These are phyloP conservation scores for Drosophila hydei DNA, from an alignment of 1,140 invertebrate species.

Conservation along the genomic window DNA sequence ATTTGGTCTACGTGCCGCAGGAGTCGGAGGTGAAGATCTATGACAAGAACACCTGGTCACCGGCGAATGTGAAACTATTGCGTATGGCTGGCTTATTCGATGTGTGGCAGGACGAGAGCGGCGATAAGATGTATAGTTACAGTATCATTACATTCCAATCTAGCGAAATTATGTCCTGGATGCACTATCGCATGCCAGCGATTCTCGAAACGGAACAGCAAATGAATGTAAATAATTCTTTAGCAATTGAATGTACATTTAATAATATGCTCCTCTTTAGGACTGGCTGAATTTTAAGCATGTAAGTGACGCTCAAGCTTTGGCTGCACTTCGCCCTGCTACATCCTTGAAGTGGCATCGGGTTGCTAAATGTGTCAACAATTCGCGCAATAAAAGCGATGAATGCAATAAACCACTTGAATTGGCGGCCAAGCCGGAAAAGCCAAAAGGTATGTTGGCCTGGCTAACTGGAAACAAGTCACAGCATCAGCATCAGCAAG, in stretches of 20 bases:
- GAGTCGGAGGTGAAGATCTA: slow-evolving; percentile 85
- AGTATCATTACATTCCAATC: slow-evolving; percentile 91
- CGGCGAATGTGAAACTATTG: slow-evolving; percentile 87
- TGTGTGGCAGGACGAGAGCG: slow-evolving; percentile 87
- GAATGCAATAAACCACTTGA: slow-evolving; percentile 87
- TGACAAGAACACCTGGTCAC: slow-evolving; percentile 85
- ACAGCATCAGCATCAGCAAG: slow-evolving; percentile 31
- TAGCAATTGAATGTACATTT: background rate
- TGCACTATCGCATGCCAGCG: slow-evolving; percentile 93
- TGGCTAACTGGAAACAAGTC: slow-evolving; percentile 65
- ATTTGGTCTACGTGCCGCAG: slow-evolving; percentile 90
- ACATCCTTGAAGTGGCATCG: slow-evolving; percentile 87
- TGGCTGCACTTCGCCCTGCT: slow-evolving; percentile 85
- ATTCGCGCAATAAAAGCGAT: slow-evolving; percentile 88
- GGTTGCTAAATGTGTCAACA: slow-evolving; percentile 90
- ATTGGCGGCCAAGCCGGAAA: slow-evolving; percentile 45
- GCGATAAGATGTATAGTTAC: slow-evolving; percentile 89
- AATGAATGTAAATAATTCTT: slow-evolving; percentile 85
- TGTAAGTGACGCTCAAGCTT: slow-evolving; percentile 85
- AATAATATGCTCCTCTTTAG: slow-evolving; percentile 69
- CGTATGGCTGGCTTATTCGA: slow-evolving; percentile 92
- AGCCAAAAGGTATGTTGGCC: slow-evolving; percentile 63
- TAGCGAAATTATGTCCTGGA: slow-evolving; percentile 88
- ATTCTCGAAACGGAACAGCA: slow-evolving; percentile 89
- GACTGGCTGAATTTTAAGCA: slow-evolving; percentile 89